These are phyloP conservation scores for Aspiorhynchus laticeps DNA, from an alignment of 2,113 vertebrate species.

Conservation along the genomic window DNA sequence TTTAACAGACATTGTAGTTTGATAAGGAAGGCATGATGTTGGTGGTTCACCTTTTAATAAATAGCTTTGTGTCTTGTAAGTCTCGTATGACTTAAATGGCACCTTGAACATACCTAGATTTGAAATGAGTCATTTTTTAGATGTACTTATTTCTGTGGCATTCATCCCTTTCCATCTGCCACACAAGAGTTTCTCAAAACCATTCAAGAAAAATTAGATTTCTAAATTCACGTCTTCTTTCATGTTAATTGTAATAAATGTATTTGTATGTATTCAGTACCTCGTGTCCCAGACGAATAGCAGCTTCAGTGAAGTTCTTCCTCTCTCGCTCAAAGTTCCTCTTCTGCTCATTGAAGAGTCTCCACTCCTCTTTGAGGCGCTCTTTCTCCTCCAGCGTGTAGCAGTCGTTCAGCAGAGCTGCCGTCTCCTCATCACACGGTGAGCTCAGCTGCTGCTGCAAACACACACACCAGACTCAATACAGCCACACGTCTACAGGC, in stretches of 20 bases:
- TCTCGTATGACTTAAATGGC: no score
- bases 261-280: constrained; percentile 64
- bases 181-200: no score
- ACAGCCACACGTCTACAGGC: background rate
- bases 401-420: constrained; percentile 86
- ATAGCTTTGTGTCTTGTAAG: no score
- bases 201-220: background rate
- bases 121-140: no score
- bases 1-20: no score
- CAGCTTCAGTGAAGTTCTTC: constrained; percentile 93
- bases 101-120: no score
- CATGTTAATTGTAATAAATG: background rate
- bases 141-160: no score
- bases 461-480: background rate
- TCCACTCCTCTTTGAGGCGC: constrained; percentile 93
- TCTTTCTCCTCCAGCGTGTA: constrained; percentile 95
- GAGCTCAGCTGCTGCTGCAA: constrained; percentile 83
- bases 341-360: constrained; percentile 91
- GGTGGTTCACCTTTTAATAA: no score
- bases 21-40: no score
- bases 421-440: constrained; percentile 89
- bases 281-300: constrained; percentile 92
- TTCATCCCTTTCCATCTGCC: no score
- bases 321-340: constrained; percentile 94
- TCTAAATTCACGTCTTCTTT: background rate